Evolutionary conservation across 37 sponge, comb jelly and placozoan genomes (phyloP).

Genomic region (Tethya wilhelma): DNA sequence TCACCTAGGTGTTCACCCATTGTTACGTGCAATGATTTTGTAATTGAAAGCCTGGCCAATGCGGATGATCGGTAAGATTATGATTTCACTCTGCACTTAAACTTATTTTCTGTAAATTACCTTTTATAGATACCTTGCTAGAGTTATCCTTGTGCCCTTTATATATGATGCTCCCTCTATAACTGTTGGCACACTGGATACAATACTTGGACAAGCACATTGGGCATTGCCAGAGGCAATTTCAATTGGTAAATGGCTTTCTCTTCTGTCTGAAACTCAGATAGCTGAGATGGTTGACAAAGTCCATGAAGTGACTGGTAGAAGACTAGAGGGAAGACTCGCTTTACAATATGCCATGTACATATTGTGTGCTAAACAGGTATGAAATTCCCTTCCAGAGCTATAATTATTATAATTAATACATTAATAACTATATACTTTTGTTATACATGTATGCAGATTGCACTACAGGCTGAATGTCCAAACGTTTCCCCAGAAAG

Average conservation of each 20-base stretch:
- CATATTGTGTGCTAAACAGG: slow-evolving; percentile 19
- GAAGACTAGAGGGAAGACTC: slow-evolving; percentile 7
- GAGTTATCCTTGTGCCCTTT: slow-evolving; percentile 18
- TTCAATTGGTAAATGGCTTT: neutral
- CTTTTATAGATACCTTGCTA: slow-evolving; percentile 23
- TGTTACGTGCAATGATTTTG: slow-evolving; percentile 22
- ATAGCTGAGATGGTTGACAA: neutral
- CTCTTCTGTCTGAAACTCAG: neutral
- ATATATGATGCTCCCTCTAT: slow-evolving; percentile 3
- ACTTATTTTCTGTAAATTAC: neutral
- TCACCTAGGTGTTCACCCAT: slow-evolving; percentile 19
- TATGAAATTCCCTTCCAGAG: no score
- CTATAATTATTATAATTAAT: no score
- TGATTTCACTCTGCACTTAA: neutral
- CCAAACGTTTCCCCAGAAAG: neutral
- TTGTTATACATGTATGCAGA: neutral
- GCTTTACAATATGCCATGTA: slow-evolving; percentile 18
- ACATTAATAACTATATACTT: neutral
- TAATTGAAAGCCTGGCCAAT: slow-evolving; percentile 3
- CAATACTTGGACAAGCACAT: neutral
- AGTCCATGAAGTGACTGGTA: neutral
- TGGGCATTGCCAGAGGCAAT: neutral
- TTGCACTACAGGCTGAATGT: neutral
- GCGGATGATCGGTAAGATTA: slow-evolving; percentile 12
- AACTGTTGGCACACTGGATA: neutral